phyloP scores from a whole-genome alignment of 2,797 vertebrate species.

The Scomberomorus guttatus region DNA sequence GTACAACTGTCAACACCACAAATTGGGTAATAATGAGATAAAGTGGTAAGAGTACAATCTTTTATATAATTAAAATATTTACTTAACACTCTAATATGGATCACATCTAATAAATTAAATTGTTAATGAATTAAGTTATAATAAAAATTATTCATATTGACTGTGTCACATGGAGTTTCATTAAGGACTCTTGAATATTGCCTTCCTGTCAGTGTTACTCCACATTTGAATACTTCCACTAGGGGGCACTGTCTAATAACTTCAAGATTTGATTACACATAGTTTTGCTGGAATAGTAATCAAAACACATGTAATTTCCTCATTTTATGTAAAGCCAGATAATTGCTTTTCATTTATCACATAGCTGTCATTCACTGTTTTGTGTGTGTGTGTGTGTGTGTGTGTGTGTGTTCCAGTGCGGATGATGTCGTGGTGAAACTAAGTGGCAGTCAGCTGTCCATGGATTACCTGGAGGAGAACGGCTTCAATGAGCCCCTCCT shows the following conservation, averaged over 20 bases:
- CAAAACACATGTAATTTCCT: background rate
- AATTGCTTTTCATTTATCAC: background rate
- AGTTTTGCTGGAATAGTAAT: background rate
- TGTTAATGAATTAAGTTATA: background rate
- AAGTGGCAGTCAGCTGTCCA: constrained; percentile 90
- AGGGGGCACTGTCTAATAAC: constrained; percentile 62
- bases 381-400: constrained; percentile 5
- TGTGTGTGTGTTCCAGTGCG: constrained; percentile 81
- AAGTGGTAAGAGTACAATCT: background rate
- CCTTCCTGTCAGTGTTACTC: background rate
- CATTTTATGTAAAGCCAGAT: background rate
- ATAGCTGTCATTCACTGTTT: background rate
- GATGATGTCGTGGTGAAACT: constrained; percentile 95
- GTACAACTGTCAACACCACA: background rate
- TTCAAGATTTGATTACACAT: background rate
- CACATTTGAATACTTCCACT: constrained; percentile 51
- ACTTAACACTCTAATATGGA: background rate
- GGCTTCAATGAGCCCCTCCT: constrained; percentile 96
- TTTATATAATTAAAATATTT: background rate
- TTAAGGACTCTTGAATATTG: background rate
- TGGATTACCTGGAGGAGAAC: constrained; percentile 94
- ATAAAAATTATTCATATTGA: background rate
- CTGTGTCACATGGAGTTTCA: background rate
- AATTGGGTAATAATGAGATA: background rate
- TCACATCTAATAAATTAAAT: background rate